These are phyloP conservation scores for Marronus borbonicus DNA, from an alignment of 2,888 invertebrate species.

Conservation along the genomic window DNA sequence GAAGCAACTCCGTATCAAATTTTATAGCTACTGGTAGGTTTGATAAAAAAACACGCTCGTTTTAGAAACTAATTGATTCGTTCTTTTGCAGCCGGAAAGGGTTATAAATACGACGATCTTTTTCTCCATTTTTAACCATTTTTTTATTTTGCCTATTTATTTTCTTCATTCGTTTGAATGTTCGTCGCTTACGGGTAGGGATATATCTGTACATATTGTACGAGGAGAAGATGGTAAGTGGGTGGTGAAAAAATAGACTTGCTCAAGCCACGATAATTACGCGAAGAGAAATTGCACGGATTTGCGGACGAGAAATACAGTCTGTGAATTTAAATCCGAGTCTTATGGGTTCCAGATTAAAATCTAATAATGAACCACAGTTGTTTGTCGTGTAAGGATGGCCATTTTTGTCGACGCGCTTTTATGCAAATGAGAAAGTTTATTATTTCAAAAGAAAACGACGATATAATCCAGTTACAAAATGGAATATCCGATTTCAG, in stretches of 20 bases:
- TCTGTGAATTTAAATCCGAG: conserved; percentile 35
- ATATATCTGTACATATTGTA: background rate
- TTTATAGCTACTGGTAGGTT: conserved; percentile 44
- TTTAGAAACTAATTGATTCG: conserved; percentile 45
- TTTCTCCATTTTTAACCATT: background rate
- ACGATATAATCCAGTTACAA: conserved; percentile 1
- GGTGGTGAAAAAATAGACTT: conserved; percentile 16
- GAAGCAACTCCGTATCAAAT: conserved; percentile 38
- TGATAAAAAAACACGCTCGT: conserved; percentile 39
- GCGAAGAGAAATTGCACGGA: conserved; percentile 17
- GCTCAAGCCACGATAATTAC: conserved; percentile 4
- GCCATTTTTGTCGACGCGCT: conserved; percentile 24
- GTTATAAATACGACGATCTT: conserved; percentile 25
- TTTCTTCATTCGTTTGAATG: conserved; percentile 12
- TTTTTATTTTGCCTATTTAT: conserved; percentile 20
- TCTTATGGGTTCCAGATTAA: conserved; percentile 37
- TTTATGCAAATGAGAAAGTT: conserved; percentile 30
- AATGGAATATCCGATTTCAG: conserved; percentile 26
- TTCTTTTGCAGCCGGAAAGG: conserved; percentile 34
- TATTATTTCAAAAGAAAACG: conserved; percentile 23
- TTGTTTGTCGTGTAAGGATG: conserved; percentile 35
- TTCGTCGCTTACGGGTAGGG: background rate
- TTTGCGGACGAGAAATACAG: conserved; percentile 26
- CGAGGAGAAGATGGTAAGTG: conserved; percentile 1
- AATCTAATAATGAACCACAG: conserved; percentile 37